These are phyloP conservation scores for Coendou prehensilis DNA, from an alignment of 2,797 vertebrate species.

Conservation along the genomic window DNA sequence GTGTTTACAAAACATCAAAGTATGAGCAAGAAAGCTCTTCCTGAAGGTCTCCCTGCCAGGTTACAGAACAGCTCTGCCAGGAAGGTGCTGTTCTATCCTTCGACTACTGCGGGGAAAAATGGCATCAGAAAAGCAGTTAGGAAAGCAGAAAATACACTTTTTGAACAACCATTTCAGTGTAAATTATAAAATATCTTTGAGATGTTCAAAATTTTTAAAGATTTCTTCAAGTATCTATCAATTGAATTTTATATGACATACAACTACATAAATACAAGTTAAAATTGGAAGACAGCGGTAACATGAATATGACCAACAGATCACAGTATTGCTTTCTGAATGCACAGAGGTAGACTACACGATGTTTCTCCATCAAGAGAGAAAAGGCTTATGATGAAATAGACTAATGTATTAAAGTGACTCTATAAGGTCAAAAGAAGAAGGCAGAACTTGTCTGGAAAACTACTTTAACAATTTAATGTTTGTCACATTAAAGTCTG, in stretches of 20 bases:
- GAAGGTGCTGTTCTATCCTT: neutral
- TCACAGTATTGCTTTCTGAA: neutral
- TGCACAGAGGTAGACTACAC: neutral
- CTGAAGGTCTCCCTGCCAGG: neutral
- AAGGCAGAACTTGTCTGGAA: neutral
- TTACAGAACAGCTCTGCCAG: conserved; percentile 49
- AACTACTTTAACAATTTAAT: neutral
- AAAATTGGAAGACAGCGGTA: neutral
- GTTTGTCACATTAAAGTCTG: neutral
- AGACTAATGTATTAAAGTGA: neutral
- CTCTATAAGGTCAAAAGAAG: neutral
- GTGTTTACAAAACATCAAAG: conserved; percentile 71
- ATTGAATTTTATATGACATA: conserved; percentile 11
- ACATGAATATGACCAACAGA: neutral
- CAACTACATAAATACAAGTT: neutral
- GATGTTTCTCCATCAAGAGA: neutral
- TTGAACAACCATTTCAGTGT: neutral
- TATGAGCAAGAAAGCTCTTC: neutral
- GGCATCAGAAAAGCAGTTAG: neutral
- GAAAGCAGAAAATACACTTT: neutral
- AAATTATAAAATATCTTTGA: neutral
- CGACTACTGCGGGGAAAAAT: neutral
- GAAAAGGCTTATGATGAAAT: neutral
- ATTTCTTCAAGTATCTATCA: neutral
- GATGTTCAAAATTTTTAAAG: conserved; percentile 38